phyloP scores from a whole-genome alignment of 2,797 vertebrate species.

The Dromococcyx pavoninus region DNA sequence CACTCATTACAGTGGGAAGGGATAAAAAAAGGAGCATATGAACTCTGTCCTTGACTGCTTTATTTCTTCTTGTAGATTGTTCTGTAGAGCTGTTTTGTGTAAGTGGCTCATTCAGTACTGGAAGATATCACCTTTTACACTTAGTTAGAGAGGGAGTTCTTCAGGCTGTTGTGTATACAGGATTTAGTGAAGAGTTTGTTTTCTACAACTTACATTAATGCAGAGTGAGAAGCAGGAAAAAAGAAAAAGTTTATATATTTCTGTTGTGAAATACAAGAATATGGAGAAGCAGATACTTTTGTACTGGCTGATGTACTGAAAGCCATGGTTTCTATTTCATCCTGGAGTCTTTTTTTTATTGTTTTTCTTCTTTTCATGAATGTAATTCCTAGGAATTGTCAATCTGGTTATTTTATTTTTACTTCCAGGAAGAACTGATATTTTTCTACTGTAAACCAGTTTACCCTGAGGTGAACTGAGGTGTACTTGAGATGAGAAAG shows the following conservation, averaged over 20 bases:
- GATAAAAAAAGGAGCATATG: not conserved
- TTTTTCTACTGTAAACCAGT: not conserved
- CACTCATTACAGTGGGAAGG: not conserved
- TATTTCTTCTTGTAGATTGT: not conserved
- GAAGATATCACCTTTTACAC: not conserved
- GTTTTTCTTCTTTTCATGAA: not conserved
- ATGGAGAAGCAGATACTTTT: not conserved
- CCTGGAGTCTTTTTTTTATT: not conserved
- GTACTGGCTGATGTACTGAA: not conserved
- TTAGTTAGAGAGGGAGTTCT: slow-evolving; percentile 1
- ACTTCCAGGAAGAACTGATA: not conserved
- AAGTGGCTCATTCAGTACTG: not conserved
- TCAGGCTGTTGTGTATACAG: not conserved
- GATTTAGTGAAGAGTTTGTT: not conserved
- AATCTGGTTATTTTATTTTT: not conserved
- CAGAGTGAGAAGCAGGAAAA: not conserved
- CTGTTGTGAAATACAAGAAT: not conserved
- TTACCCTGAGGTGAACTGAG: not conserved
- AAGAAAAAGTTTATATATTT: not conserved
- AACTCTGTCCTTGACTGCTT: not conserved
- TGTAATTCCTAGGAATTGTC: not conserved
- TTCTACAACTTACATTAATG: not conserved
- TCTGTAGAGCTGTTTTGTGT: not conserved
- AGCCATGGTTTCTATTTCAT: not conserved
- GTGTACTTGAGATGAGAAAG: not conserved